These are phyloP conservation scores for Girardia tigrina DNA, from an alignment of 2,888 invertebrate species.

Conservation along the genomic window DNA sequence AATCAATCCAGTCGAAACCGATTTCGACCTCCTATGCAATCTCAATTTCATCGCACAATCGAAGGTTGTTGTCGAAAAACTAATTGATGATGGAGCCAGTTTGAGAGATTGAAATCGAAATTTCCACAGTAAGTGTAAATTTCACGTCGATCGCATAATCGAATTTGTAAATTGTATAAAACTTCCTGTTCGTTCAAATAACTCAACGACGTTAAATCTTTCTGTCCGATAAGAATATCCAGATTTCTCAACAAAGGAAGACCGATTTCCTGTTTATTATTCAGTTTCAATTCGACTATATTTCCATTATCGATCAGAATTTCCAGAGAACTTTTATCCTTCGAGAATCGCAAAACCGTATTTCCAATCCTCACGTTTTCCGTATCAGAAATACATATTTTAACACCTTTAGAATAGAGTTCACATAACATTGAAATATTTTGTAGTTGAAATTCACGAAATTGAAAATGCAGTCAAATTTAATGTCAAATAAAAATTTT, in stretches of 20 bases:
- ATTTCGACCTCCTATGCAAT: too few relatives aligned
- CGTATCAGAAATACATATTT: constrained; percentile 77
- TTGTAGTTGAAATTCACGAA: too few relatives aligned
- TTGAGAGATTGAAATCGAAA: too few relatives aligned
- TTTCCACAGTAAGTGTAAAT: constrained; percentile 99
- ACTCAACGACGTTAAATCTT: constrained; percentile 85
- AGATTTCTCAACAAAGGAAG: constrained; percentile 85
- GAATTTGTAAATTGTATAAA: constrained; percentile 76
- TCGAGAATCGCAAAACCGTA: constrained; percentile 65
- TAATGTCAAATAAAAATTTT: too few relatives aligned
- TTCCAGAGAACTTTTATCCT: constrained; percentile 49
- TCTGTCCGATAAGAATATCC: constrained; percentile 82
- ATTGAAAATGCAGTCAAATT: too few relatives aligned
- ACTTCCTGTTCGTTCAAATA: constrained; percentile 90
- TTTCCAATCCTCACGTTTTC: constrained; percentile 78
- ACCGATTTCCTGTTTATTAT: constrained; percentile 50
- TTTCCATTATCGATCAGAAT: constrained; percentile 23
- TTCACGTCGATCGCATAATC: constrained; percentile 75
- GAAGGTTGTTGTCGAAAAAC: too few relatives aligned
- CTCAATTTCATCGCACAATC: too few relatives aligned
- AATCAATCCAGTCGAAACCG: too few relatives aligned
- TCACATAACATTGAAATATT: too few relatives aligned
- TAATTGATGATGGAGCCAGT: too few relatives aligned
- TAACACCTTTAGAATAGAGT: too few relatives aligned
- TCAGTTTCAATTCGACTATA: background rate